Conservation (phyloP, 2,113 vertebrate species). For the Syngnathus floridae region DNA sequence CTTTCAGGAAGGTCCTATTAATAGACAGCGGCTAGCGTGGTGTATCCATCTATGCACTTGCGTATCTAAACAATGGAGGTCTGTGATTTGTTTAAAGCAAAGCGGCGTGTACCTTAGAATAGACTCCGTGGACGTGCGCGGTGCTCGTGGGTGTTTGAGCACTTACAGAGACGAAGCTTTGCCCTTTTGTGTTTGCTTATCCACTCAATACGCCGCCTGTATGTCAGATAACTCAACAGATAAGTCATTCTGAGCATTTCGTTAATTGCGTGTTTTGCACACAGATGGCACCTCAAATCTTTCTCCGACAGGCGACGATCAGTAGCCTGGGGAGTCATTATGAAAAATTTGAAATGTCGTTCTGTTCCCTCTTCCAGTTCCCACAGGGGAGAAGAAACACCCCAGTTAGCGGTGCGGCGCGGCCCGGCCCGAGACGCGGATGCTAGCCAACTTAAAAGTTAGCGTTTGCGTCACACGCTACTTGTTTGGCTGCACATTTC, state of each 20-base stretch:
- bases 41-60: background rate
- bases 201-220: background rate
- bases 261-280: background rate
- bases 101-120: background rate
- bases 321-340: background rate
- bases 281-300: background rate
- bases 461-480: background rate
- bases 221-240: background rate
- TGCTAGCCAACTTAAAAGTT: background rate
- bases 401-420: background rate
- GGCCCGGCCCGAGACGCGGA: background rate
- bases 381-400: background rate
- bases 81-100: background rate
- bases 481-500: background rate
- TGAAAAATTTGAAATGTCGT: background rate
- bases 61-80: conserved; percentile 1
- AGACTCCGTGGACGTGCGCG: background rate
- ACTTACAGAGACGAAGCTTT: background rate
- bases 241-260: background rate
- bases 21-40: background rate
- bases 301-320: background rate
- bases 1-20: background rate
- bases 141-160: background rate
- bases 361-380: background rate
- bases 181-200: background rate